Percentiles rank a stretch among this genome's conserved stretches.
Evolutionary conservation across 2,797 vertebrate species (phyloP).

Genomic region (Masticophis lateralis): DNA sequence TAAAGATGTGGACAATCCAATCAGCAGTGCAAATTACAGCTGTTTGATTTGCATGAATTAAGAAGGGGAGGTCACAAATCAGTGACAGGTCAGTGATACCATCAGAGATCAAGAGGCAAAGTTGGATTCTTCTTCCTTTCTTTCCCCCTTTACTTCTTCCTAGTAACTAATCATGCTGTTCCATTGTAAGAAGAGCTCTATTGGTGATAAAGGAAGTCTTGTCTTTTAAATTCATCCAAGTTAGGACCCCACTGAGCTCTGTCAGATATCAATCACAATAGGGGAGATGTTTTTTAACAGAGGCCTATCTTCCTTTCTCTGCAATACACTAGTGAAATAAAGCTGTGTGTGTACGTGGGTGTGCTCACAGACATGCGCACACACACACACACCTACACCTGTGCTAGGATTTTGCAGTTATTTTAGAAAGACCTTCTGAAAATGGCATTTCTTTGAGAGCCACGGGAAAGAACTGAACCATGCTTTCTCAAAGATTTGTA

Average conservation of each 20-base stretch:
- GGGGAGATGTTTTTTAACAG: slow-evolving; percentile 77
- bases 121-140: slow-evolving; percentile 75
- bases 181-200: slow-evolving; percentile 75
- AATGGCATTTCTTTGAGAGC: slow-evolving; percentile 54
- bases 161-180: slow-evolving; percentile 74
- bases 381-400: neutral
- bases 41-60: slow-evolving; percentile 79
- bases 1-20: slow-evolving; percentile 73
- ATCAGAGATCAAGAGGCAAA: slow-evolving; percentile 73
- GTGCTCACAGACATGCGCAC: neutral
- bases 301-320: slow-evolving; percentile 74
- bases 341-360: slow-evolving; percentile 37
- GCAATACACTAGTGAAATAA: slow-evolving; percentile 71
- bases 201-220: slow-evolving; percentile 75
- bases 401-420: slow-evolving; percentile 46
- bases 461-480: slow-evolving; percentile 49
- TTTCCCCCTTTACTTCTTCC: slow-evolving; percentile 47
- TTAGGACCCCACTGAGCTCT: slow-evolving; percentile 76
- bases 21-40: slow-evolving; percentile 71
- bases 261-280: slow-evolving; percentile 79
- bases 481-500: slow-evolving; percentile 63
- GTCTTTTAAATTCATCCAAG: slow-evolving; percentile 81
- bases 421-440: neutral
- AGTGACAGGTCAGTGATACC: slow-evolving; percentile 71
- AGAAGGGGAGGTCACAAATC: slow-evolving; percentile 70